Base-by-base conservation (phyloP, 2,888 invertebrate genomes). In the Leptodirus hochenwartii region DNA sequence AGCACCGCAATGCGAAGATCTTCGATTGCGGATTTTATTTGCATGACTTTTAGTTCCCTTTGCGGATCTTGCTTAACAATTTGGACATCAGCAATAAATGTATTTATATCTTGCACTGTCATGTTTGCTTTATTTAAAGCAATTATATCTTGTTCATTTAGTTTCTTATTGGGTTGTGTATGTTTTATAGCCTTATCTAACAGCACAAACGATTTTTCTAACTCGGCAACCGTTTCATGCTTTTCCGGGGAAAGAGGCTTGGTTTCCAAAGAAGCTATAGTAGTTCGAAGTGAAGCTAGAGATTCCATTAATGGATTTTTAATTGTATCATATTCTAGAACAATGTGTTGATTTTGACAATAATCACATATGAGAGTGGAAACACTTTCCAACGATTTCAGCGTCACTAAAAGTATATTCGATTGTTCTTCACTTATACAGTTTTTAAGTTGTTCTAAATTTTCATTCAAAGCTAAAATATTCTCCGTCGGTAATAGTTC, bases 21-120 rank as follows among this genome's bases (percentile, higher is more conserved):
- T 41, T 55, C 54, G 10, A 53, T 48, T 13, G 40, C 40, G 12
- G 42, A 29, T 41, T 55, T 55, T 3, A 50, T 47, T 6, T 34
- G 42, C 33, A 48, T 47, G 12, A 46, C 43, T 5, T 38, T 33
- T 5, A 29, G 22, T 17, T 33, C 32, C 16, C 26, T 30, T 11
- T 29, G 23, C 10, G 27, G 24, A 23, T 17, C 22, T 6, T 28
- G 27, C 15, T 34, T 31, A 30, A 16, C 14, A 15, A 25, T 11
- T n/a, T 34, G 23, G 3, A 35, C 33, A 9, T 15, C 23, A 5
- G 17, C 22, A 23, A 51, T 41, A 30, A 43, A 47, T 27, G 39
- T 40, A 24, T 44, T 47, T 25, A 53, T 35, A 35, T 49, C 41
- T 20, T 31, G 31, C 22, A 53, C 34, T 8, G 50, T 47, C 28